Evolutionary conservation across 2,113 vertebrate species (phyloP).

Genomic region (Cyanoramphus novaezelandiae): DNA sequence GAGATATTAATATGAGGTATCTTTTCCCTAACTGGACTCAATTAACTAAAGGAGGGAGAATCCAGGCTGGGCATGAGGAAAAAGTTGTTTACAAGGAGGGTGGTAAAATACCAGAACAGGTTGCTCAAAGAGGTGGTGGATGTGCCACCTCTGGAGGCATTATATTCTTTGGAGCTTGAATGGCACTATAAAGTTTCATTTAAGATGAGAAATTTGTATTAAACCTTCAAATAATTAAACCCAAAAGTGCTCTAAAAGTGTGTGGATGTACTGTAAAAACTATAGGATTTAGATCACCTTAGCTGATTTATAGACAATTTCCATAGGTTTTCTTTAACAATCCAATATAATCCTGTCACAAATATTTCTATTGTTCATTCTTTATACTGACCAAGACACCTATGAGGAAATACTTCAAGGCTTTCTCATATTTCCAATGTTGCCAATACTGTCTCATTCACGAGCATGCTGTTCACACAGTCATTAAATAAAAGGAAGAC

Average conservation of each 20-base stretch:
- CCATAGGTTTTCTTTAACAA: not conserved
- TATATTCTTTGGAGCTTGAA: not conserved
- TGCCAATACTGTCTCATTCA: not conserved
- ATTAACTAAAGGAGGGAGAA: not conserved
- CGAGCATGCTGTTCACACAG: not conserved
- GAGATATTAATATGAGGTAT: not conserved
- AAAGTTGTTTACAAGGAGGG: not conserved
- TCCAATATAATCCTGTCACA: not conserved
- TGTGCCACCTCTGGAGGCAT: not conserved
- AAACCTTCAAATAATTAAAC: not conserved
- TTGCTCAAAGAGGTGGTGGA: not conserved
- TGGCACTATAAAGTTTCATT: not conserved
- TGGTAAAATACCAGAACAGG: not conserved
- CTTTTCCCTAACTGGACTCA: not conserved
- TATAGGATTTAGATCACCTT: not conserved
- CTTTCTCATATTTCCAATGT: not conserved
- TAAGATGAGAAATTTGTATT: not conserved
- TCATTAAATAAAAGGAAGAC: not conserved
- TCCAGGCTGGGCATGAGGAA: not conserved
- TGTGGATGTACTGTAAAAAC: not conserved
- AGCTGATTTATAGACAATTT: not conserved
- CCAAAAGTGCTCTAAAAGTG: not conserved
- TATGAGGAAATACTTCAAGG: not conserved
- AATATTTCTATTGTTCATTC: not conserved
- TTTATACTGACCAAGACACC: not conserved